Percentiles rank a stretch among this genome's conserved stretches.
phyloP scores from a whole-genome alignment of 2,113 vertebrate species.

The Xenus cinereus region DNA sequence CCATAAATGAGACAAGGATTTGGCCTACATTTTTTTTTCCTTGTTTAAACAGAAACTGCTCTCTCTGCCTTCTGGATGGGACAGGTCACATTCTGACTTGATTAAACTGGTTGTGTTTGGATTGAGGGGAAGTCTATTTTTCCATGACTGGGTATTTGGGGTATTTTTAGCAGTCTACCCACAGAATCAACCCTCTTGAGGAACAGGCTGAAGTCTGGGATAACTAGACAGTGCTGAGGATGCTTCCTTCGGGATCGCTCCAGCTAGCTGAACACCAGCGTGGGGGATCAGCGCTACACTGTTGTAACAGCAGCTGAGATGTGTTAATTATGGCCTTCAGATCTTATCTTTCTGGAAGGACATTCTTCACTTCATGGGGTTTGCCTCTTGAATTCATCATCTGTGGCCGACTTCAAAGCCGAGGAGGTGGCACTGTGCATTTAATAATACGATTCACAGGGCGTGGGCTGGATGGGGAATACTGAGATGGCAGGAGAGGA shows the following conservation, averaged over 20 bases:
- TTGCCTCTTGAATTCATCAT: background rate
- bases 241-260: background rate
- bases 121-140: background rate
- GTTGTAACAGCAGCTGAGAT: background rate
- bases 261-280: background rate
- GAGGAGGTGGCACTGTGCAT: background rate
- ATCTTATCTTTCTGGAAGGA: background rate
- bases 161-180: background rate
- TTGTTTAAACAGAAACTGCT: conserved; percentile 1
- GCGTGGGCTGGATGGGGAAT: rapidly evolving
- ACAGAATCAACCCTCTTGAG: background rate
- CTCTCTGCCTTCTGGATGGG: background rate
- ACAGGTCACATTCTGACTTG: conserved; percentile 1
- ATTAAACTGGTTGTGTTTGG: conserved; percentile 18
- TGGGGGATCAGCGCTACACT: background rate
- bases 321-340: background rate
- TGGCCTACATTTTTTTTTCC: background rate
- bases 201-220: background rate
- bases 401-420: background rate
- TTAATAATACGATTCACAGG: background rate
- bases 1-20: conserved; percentile 13
- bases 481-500: background rate
- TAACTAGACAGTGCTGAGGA: background rate
- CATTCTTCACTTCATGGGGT: background rate
- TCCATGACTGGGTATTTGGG: background rate